Evolutionary conservation across 2,797 vertebrate species (phyloP).

Genomic region (Molossus alvarezi): DNA sequence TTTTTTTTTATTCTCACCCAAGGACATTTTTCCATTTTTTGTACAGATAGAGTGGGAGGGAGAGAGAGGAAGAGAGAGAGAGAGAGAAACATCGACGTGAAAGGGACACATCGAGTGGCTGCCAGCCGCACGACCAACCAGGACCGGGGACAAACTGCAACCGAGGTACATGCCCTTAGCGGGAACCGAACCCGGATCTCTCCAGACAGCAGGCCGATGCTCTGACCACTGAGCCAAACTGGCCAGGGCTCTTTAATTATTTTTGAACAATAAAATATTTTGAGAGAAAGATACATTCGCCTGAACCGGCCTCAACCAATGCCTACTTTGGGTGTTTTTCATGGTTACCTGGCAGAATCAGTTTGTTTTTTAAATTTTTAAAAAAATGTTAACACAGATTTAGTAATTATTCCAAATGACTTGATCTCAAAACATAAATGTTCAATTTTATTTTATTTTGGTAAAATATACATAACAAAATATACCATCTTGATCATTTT

Average conservation of each 20-base stretch:
- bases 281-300: background rate
- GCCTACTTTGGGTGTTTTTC: background rate
- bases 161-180: too few species aligned
- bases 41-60: too few species aligned
- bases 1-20: slow-evolving; percentile 8
- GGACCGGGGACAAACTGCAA: too few species aligned
- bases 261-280: slow-evolving; percentile 57
- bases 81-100: too few species aligned
- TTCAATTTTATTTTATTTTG: background rate
- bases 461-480: background rate
- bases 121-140: too few species aligned
- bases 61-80: too few species aligned
- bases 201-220: too few species aligned
- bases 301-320: background rate
- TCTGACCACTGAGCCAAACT: too few species aligned
- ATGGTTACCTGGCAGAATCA: background rate
- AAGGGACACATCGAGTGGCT: too few species aligned
- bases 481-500: background rate
- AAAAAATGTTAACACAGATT: background rate
- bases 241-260: background rate
- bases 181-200: too few species aligned
- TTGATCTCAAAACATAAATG: background rate
- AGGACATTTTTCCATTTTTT: too few species aligned
- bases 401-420: slow-evolving; percentile 32
- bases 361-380: background rate